Base-by-base conservation (phyloP, 2,888 invertebrate genomes). In the Lasius platythorax region DNA sequence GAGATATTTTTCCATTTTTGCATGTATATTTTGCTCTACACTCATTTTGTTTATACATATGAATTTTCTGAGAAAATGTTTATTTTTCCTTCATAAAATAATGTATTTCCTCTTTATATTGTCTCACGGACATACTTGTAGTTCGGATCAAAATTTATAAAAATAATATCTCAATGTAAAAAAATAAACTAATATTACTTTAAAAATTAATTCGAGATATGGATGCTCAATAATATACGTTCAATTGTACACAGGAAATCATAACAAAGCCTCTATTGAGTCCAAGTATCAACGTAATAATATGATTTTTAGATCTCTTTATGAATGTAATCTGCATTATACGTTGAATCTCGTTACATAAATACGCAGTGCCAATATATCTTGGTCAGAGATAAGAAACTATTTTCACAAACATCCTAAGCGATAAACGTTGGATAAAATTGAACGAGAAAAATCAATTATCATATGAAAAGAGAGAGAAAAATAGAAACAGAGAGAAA, bases 181-280 rank as follows among this genome's bases (percentile, higher is more conserved):
- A 56, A 68, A 30, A 63, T 63, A 28, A 70, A 11, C 12, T 50
- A 46, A 79, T 33, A 37, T 61, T 70, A 58, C 23, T 15, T 50
- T 11, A 37, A 12, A 37, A 37, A 68, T 72, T 63, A 72, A 50
- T 46, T 43, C 18, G 18, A 61, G 28, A 58, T 67, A 43, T 18
- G 12, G 12, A 58, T 50, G 28, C 23, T 33, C 12, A 43, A 43
- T 61, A 28, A 37, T 18, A 37, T 28, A 23, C 9, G 70, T 70
- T 72, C 33, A 70, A 37, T 61, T 70, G 23, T 56, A 67, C 23
- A 63, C 8, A 58, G 30, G 58, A 78, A 68, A 78, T 68, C 53
- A 58, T 58, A 68, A 68, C 30, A 68, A 12, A 37, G 23, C 8
- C 30, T 78, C 33, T 58, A 37, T 67, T 67, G 40, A 23, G 58